These are phyloP conservation scores for Cyclophora punctaria DNA, from an alignment of 2,888 invertebrate species.

Conservation along the genomic window DNA sequence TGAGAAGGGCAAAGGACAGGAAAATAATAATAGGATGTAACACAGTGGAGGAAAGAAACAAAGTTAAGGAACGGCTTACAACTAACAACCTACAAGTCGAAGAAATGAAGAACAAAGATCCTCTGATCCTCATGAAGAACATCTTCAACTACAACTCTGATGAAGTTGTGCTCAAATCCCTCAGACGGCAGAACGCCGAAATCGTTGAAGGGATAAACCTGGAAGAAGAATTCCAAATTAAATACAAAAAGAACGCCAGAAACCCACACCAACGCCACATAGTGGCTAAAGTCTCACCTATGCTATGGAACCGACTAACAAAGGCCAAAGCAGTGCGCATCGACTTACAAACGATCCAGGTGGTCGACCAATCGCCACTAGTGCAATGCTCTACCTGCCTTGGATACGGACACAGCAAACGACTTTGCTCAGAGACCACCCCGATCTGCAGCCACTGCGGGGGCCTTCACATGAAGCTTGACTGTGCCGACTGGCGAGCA, in stretches of 20 bases:
- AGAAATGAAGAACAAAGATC: no score
- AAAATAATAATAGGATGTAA: no score
- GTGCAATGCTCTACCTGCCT: no score
- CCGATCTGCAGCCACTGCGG: conserved; percentile 1
- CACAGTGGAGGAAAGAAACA: no score
- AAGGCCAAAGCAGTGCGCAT: neutral
- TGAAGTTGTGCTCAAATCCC: neutral
- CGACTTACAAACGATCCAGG: neutral
- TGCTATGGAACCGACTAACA: neutral
- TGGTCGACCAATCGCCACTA: conserved; percentile 6
- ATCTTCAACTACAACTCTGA: neutral
- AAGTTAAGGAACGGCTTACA: no score
- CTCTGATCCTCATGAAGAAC: no score
- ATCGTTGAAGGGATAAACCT: no score
- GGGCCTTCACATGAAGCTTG: neutral
- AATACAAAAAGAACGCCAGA: conserved; percentile 4
- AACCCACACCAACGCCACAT: conserved; percentile 9
- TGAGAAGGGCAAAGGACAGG: no score
- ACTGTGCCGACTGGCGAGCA: neutral
- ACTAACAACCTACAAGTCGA: no score
- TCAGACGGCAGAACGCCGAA: no score
- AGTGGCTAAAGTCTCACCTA: conserved; percentile 6
- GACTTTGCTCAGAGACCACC: conserved; percentile 6
- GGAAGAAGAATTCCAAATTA: no score
- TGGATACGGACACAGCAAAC: no score